Evolutionary conservation across 2,113 vertebrate genomes (phyloP), one percentile per base, ranked within the genome.

Genomic region (Tichodroma muraria): DNA sequence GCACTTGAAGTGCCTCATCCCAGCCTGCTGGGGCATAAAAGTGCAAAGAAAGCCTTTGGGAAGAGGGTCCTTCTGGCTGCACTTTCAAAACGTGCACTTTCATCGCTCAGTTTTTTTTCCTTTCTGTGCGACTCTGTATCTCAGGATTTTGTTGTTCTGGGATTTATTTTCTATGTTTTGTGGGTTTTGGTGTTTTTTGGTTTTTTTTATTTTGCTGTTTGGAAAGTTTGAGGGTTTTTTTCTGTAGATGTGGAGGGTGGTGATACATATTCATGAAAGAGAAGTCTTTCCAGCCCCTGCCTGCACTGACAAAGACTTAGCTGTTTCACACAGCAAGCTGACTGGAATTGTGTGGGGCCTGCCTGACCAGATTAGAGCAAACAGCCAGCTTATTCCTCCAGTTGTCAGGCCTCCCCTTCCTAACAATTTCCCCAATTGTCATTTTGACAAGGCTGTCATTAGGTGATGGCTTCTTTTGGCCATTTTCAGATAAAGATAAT

Each of bases 221-320:
- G 95, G 95, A 97, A 96, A 77, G 22, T 40, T 75, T 65, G 30
- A 40, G n/a, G 0, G 2, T 76, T n/a, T 2, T 95, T 94, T 92
- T 94, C 96, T 97, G 91, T 80, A 96, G 96, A 96, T 28, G 6
- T 70, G 53, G 77, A 97, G 94, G 77, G 60, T 95, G 96, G 90
- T 96, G 72, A 98, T 98, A 92, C 98, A 98, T 98, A 98, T 98
- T 98, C 98, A 98, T 98, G 98, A 98, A 96, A 94, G 85, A 94
- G 70, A 73, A 86, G 94, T 95, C 96, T 95, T 96, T 97, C 94
- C 93, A 96, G 88, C 81, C 96, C 69, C 81, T 95, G 96, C 96
- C 93, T 71, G 44, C 35, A 6, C 93, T 97, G 97, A 98, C 98
- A 98, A 98, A 98, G 98, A 97, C 97, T 94, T 95, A 80, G 97